Conservation (phyloP, 2,113 vertebrate genomes). For the Neopipo cinnamomea region DNA sequence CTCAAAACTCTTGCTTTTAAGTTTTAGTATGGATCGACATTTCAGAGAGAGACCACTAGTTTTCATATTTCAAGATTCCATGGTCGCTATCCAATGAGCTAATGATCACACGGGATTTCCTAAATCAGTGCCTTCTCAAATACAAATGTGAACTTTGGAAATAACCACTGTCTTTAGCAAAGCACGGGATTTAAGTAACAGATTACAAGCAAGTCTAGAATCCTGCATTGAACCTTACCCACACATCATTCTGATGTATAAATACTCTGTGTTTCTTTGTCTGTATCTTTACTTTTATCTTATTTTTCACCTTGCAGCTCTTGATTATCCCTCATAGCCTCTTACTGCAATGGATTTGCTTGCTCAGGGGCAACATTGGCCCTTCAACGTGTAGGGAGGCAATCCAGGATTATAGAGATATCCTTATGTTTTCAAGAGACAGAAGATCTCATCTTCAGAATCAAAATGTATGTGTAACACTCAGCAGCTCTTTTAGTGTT, state of each 20-base stretch:
- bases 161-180: not conserved
- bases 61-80: not conserved
- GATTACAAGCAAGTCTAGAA: not conserved
- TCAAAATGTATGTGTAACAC: not conserved
- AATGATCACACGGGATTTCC: not conserved
- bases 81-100: not conserved
- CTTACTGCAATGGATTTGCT: not conserved
- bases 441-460: not conserved
- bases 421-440: not conserved
- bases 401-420: not conserved
- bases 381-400: not conserved
- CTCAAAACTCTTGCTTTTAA: not conserved
- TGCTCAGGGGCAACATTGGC: not conserved
- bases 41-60: not conserved
- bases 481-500: not conserved
- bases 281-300: not conserved
- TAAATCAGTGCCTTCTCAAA: not conserved
- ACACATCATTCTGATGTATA: not conserved
- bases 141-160: not conserved
- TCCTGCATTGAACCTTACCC: not conserved
- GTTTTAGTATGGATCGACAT: not conserved
- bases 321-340: not conserved
- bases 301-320: not conserved
- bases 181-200: not conserved
- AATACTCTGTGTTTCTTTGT: not conserved